Evolutionary conservation across 1,140 invertebrate genomes (phyloP), one percentile per base, ranked within the genome.

Genomic region (Acarapis woodi): DNA sequence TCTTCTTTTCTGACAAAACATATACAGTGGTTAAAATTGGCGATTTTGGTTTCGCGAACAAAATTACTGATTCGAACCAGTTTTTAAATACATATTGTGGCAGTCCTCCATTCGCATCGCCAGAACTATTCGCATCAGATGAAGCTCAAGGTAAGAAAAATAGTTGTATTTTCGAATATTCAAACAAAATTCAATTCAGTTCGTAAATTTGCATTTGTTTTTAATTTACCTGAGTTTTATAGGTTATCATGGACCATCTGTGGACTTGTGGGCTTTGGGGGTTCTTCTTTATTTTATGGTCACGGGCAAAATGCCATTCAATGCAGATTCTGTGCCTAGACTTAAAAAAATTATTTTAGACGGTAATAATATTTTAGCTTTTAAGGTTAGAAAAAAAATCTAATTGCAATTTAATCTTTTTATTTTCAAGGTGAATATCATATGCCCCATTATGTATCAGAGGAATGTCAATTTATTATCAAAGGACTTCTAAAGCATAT

Each of bases 291-390:
- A 49, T 34, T 46, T 50, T 14, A 48, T 52, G n/a, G 29, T 50
- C 2, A 49, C 46, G 16, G 41, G 37, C 18, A 21, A 44, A 2
- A 56, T 58, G 53, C 54, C 57, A 2, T 60, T 53, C 38, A 54
- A 57, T 35, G 68, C 64, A 2, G 59, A 60, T 38, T 65, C 64
- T 12, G 65, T 69, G 26, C 55, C 60, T 2, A 55, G 62, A 43
- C 55, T 74, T n/a, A 71, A 71, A 50, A 59, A 65, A 40, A 63
- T 64, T 41, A 73, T 74, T 42, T 48, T 73, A 3, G 64, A 68
- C 32, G n/a, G n/a, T n/a, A n/a, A n/a, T n/a, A n/a, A n/a, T n/a
- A n/a, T n/a, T n/a, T n/a, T n/a, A n/a, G n/a, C n/a, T n/a, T n/a
- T n/a, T n/a, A n/a, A n/a, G n/a, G n/a, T n/a, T n/a, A n/a, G n/a